Evolutionary conservation across 2,888 invertebrate genomes (phyloP).

Genomic region (Epinotia bilunana): DNA sequence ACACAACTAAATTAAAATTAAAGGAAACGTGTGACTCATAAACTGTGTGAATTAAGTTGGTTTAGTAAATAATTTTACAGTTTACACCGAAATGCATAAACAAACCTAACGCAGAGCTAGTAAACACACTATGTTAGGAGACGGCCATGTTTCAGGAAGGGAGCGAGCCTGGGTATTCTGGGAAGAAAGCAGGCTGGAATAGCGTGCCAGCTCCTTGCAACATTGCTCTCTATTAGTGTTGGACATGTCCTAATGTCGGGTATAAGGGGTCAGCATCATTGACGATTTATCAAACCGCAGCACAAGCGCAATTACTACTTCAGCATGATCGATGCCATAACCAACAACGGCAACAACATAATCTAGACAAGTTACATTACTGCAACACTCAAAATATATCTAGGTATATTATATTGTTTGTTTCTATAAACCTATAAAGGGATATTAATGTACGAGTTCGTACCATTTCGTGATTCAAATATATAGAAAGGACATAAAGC

Average conservation of each 20-base stretch:
- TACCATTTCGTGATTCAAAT: neutral
- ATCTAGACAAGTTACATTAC: neutral
- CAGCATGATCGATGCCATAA: constrained; percentile 34
- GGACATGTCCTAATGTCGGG: constrained; percentile 61
- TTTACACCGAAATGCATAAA: constrained; percentile 23
- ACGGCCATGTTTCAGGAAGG: constrained; percentile 43
- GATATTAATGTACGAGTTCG: neutral
- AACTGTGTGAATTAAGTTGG: constrained; percentile 3
- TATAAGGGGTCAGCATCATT: constrained; percentile 65
- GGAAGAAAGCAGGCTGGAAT: constrained; percentile 43
- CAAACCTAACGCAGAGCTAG: constrained; percentile 22
- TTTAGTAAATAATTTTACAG: constrained; percentile 22
- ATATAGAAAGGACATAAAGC: neutral
- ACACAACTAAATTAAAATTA: constrained; percentile 22
- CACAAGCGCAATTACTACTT: constrained; percentile 49
- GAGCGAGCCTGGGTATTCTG: constrained; percentile 30
- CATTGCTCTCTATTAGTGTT: constrained; percentile 47
- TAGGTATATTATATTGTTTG: neutral
- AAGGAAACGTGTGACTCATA: constrained; percentile 6
- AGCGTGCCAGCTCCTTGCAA: constrained; percentile 34
- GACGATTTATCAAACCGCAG: constrained; percentile 68
- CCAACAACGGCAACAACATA: constrained; percentile 1
- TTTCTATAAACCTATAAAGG: neutral
- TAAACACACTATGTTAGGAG: constrained; percentile 35
- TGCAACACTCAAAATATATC: neutral